Base-by-base conservation (phyloP, 2,888 invertebrate genomes). In the Harpalus rubripes region DNA sequence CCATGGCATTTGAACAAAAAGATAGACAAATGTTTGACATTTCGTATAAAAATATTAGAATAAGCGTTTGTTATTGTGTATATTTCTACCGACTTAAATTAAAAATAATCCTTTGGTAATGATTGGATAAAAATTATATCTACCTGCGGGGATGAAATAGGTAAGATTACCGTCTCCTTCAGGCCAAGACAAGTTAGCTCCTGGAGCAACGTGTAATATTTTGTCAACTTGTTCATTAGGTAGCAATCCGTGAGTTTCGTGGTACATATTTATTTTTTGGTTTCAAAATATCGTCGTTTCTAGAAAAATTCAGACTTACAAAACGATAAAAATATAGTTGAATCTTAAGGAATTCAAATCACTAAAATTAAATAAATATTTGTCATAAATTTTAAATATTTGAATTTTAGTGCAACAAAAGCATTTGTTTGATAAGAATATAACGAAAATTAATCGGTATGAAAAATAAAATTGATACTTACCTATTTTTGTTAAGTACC, bases 61-160 rank as follows among this genome's bases (percentile, higher is more conserved):
- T 32, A 32, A 6, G n/a, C 5, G 32, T 32, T 0, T 32, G 32
- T 32, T 32, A 32, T 32, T 32, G 0, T 32, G 5, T 32, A 22
- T 22, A 22, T 22, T 22, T 22, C 22, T 22, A 32, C 32, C 32
- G 32, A 32, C 32, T 32, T 32, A 32, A 32, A 6, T 32, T 5
- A 32, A 5, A 32, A 32, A 32, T 32, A 32, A 32, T 32, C 6
- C 32, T 32, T 32, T 32, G 32, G 6, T 32, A 32, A 32, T 32
- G 6, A 32, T 32, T 32, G 22, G 5, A 18, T 18, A 63, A 26
- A 63, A 63, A 63, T 26, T 22, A n/a, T 78, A 52, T 72, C 0
- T 76, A 91, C 91, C 90, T 87, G 89, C 89, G n/a, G 91, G 91
- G 82, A 91, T 90, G 8, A 88, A 90, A 86, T 91, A 91, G 68